Evolutionary conservation across 2,888 invertebrate genomes (phyloP), one percentile per base, ranked within the genome.

Genomic region (Drosophila atripex): DNA sequence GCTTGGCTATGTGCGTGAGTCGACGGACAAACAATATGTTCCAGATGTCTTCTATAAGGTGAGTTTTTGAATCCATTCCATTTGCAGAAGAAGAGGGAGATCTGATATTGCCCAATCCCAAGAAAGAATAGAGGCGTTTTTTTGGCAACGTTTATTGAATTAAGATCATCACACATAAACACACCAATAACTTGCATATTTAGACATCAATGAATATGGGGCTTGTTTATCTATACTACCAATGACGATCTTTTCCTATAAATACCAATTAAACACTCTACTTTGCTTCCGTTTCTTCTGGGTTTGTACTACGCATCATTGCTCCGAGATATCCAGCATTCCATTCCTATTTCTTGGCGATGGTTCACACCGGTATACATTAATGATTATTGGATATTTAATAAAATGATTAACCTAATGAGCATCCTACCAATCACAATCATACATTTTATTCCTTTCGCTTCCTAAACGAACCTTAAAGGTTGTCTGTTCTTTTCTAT

Each of bases 1-100:
- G 92, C 94, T 99, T 64, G 99, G 98, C 65, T 99, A 98, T 92
- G 95, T 99, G 73, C 95, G 97, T 76, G 98, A 99, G 92, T 97
- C 98, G 52, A 94, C 95, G 61, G 96, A 97, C 90, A 95, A 95
- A 89, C 98, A 98, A 93, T 99, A 98, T 93, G 99, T 99, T 90
- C 99, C 99, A 71, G 99, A 99, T 93, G 99, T 99, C 78, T 99
- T 97, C 93, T 99, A 97, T 92, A 99, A 97, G 95, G 98, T 97
- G 90, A 93, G 94, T 76, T 9, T n/a, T 14, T 1, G 3, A 12
- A 8, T 8, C 3, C 4, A 21, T 21, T 21, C 21, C 21, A 23
- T 23, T 18, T 18, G 18, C 1, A 2, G 18, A 18, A 2, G 18
- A 18, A 2, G 18, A 18, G 18, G 18, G 2, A 18, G 18, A 18